Base-by-base conservation (phyloP, 2,797 vertebrate species). In the Mustela erminea region DNA sequence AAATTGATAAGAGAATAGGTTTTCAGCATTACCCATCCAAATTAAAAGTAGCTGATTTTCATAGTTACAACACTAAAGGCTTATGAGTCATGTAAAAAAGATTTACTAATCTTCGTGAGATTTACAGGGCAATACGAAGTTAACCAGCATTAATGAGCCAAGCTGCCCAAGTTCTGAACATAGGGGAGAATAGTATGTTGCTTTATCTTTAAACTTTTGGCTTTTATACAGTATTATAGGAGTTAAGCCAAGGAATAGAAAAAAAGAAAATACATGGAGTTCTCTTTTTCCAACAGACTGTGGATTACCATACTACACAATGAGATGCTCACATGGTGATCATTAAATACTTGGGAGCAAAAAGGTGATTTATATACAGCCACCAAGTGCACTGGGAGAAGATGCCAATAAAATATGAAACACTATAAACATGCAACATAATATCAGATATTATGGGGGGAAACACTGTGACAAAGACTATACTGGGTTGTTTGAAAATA, bases 11-110 rank as follows among this genome's bases (percentile, higher is more conserved):
- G 29, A 78, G 25, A 81, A 84, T 92, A 18, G 17, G 17, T 49
- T 85, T 96, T 90, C 23, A 75, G 35, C 7, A 64, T 75, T 75
- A 64, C 20, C 25, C 4, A 92, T 4, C 80, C 70, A 90, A 90
- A 95, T 64, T 90, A 90, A 96, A 92, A 52, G 82, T 49, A 92
- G 70, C 23, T 75, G 5, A 32, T 87, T 70, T 77, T 87, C 88
- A 49, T 86, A 74, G 78, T 86, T 60, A 25, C 0, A 88, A 70
- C 27, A 87, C 64, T 70, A 82, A 93, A 87, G 8, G 18, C 21
- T 81, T 88, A 83, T 89, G 58, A 72, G n/a, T 94, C 43, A 60
- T 13, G 1, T 49, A 92, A 90, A 60, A 66, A 90, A 58, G 43
- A 60, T 74, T 58, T 84, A 43, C n/a, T 56, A 43, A 77, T 80